Evolutionary conservation across 1,140 invertebrate species (phyloP).

Genomic region (Caenorhabditis latens): DNA sequence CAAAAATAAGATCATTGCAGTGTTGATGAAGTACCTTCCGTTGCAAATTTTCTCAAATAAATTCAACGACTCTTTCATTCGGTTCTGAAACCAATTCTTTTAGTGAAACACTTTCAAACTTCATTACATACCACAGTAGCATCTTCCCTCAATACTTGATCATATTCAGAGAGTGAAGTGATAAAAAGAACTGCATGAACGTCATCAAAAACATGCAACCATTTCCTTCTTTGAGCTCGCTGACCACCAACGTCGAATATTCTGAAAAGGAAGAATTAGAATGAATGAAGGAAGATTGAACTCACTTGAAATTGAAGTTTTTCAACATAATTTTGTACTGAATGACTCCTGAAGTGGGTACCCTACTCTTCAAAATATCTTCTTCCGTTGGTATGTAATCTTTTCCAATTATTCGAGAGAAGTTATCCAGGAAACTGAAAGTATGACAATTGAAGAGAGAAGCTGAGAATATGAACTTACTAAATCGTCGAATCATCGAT

Average conservation of each 20-base stretch:
- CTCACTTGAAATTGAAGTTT: slow-evolving; percentile 70
- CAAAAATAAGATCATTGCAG: slow-evolving; percentile 76
- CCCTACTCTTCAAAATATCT: slow-evolving; percentile 95
- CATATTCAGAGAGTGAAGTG: slow-evolving; percentile 79
- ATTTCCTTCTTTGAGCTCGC: slow-evolving; percentile 74
- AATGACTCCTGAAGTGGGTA: slow-evolving; percentile 86
- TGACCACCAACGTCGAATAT: slow-evolving; percentile 95
- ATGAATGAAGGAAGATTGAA: not conserved
- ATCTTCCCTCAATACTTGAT: slow-evolving; percentile 79
- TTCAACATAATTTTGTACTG: slow-evolving; percentile 77
- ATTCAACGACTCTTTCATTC: slow-evolving; percentile 77
- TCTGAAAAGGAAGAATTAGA: slow-evolving; percentile 80
- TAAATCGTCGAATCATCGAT: slow-evolving; percentile 16
- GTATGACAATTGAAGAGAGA: not conserved
- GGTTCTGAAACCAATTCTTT: slow-evolving; percentile 71
- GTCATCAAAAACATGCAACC: slow-evolving; percentile 79
- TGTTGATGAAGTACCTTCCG: slow-evolving; percentile 75
- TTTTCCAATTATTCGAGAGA: slow-evolving; percentile 90
- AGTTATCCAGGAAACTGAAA: slow-evolving; percentile 92
- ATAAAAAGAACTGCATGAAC: slow-evolving; percentile 80
- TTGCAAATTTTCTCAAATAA: slow-evolving; percentile 77
- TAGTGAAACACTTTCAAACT: not conserved
- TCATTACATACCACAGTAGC: slow-evolving; percentile 67
- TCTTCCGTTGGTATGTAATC: slow-evolving; percentile 95
- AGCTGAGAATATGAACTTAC: not conserved